Conservation (phyloP, 2,797 vertebrate genomes). For the Premnoplex brunnescens region DNA sequence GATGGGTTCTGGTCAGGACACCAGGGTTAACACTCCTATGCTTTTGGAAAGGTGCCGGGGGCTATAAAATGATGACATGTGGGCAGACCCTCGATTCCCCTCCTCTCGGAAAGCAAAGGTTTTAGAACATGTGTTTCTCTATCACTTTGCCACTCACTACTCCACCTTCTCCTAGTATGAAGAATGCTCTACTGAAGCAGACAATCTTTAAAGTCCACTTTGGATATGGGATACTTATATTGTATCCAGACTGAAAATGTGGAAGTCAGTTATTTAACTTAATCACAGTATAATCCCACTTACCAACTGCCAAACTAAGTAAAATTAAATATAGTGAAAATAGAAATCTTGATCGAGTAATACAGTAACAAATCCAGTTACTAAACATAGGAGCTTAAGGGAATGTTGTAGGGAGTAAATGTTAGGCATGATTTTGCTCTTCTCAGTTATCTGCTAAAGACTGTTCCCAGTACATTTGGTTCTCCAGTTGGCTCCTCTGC, state of each 20-base stretch:
- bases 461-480: constrained; percentile 31
- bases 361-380: neutral
- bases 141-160: neutral
- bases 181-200: neutral
- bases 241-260: neutral
- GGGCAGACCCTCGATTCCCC: neutral
- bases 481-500: constrained; percentile 56
- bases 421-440: constrained; percentile 19
- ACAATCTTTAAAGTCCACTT: neutral
- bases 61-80: neutral
- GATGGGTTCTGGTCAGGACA: neutral
- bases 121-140: neutral
- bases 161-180: neutral
- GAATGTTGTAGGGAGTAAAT: constrained; percentile 38
- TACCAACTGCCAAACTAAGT: neutral
- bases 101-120: neutral
- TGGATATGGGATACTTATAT: neutral
- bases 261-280: neutral
- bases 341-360: neutral
- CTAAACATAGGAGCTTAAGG: neutral
- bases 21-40: neutral
- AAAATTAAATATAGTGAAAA: neutral
- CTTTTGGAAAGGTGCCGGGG: neutral
- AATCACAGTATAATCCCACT: neutral
- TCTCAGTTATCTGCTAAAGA: constrained; percentile 49